phyloP scores from a whole-genome alignment of 2,113 vertebrate species.

The Forbesichthys agassizii region DNA sequence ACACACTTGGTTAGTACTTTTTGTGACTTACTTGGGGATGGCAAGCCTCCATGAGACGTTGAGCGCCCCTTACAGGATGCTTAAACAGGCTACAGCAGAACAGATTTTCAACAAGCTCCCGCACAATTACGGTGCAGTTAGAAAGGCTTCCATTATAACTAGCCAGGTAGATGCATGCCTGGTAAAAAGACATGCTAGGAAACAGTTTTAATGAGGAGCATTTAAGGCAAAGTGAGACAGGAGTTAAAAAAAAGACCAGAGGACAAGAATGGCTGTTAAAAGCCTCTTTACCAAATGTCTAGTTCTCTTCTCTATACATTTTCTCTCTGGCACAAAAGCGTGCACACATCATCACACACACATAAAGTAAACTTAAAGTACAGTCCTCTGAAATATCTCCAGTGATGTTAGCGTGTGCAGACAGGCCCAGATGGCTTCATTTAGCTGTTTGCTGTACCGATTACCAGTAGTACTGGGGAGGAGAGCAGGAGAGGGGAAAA shows the following conservation, averaged over 20 bases:
- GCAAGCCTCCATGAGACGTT: slow-evolving; percentile 1
- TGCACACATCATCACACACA: neutral
- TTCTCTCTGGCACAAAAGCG: neutral
- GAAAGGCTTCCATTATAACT: slow-evolving; percentile 36
- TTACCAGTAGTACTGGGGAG: slow-evolving; percentile 10
- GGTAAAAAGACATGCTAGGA: slow-evolving; percentile 21
- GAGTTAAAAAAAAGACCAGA: slow-evolving; percentile 30
- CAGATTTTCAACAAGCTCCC: slow-evolving; percentile 30
- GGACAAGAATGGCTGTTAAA: slow-evolving; percentile 16
- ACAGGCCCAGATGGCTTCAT: slow-evolving; percentile 36
- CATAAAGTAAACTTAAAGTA: neutral
- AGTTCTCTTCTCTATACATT: slow-evolving; percentile 6
- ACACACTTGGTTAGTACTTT: too few relatives aligned
- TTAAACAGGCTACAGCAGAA: slow-evolving; percentile 32
- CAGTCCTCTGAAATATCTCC: neutral
- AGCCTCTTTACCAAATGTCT: slow-evolving; percentile 23
- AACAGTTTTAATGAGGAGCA: slow-evolving; percentile 38
- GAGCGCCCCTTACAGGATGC: slow-evolving; percentile 5
- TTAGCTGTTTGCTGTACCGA: slow-evolving; percentile 39
- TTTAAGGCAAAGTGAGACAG: slow-evolving; percentile 28
- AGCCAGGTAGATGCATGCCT: slow-evolving; percentile 14
- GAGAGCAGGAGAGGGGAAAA: slow-evolving; percentile 3
- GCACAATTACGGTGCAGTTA: slow-evolving; percentile 27
- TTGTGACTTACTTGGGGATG: too few relatives aligned
- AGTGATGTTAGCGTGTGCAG: slow-evolving; percentile 25